phyloP scores from a whole-genome alignment of 2,888 invertebrate genomes.

The Dichetophora obliterata region DNA sequence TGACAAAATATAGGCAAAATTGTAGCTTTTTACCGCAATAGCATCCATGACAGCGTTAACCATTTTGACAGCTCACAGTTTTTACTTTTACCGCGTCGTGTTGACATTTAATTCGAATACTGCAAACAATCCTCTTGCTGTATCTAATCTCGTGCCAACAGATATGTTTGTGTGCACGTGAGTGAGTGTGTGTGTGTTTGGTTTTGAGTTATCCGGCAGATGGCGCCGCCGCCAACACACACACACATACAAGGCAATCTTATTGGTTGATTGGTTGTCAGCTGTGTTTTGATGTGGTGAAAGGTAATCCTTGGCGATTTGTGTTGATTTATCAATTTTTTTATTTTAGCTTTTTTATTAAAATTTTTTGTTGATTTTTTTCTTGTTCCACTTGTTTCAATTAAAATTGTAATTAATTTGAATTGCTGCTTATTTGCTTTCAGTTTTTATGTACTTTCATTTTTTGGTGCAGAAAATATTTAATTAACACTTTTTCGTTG shows the following conservation, averaged over 20 bases:
- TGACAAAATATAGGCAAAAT: background rate
- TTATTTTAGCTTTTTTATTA: background rate
- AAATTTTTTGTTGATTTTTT: conserved; percentile 21
- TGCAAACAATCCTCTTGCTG: background rate
- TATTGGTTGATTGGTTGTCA: conserved; percentile 10
- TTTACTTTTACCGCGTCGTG: conserved; percentile 35
- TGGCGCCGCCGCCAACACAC: background rate
- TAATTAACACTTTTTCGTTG: conserved; percentile 5
- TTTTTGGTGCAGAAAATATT: background rate
- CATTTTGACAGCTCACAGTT: conserved; percentile 58
- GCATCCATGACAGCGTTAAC: conserved; percentile 70
- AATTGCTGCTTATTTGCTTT: conserved; percentile 42
- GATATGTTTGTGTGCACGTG: background rate
- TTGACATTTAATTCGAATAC: conserved; percentile 44
- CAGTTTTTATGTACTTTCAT: conserved; percentile 6
- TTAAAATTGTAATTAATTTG: conserved; percentile 35
- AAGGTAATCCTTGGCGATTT: conserved; percentile 30
- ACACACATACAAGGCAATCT: background rate
- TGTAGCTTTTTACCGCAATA: conserved; percentile 66
- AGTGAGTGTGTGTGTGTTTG: background rate
- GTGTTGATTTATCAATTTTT: conserved; percentile 5
- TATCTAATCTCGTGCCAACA: background rate
- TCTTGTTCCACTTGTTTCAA: conserved; percentile 30
- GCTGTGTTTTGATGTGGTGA: background rate
- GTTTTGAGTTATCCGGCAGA: conserved; percentile 16